These are phyloP conservation scores for Harpagifer antarcticus DNA, from an alignment of 2,797 vertebrate species.

Conservation along the genomic window DNA sequence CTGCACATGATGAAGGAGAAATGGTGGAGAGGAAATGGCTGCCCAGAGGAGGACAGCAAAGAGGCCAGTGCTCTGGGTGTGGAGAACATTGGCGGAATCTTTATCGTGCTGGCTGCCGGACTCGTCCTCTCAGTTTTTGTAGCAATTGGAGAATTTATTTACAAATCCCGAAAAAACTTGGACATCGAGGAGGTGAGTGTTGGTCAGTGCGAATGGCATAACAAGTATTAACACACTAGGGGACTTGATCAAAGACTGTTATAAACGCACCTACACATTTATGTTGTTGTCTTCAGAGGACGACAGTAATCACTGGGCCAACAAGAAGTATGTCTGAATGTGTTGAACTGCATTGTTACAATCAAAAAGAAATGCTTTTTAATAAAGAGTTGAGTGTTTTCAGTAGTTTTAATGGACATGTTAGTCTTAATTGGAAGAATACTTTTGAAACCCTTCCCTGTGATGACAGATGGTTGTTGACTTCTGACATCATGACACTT, in stretches of 20 bases:
- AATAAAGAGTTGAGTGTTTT: slow-evolving; percentile 69
- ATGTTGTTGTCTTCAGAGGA: slow-evolving; percentile 49
- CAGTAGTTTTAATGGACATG: slow-evolving; percentile 70
- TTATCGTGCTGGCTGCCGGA: slow-evolving; percentile 97
- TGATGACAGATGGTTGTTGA: slow-evolving; percentile 56
- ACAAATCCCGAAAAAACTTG: slow-evolving; percentile 94
- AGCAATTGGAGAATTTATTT: slow-evolving; percentile 98
- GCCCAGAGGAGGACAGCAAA: slow-evolving; percentile 97
- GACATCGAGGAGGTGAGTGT: slow-evolving; percentile 95
- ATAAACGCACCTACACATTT: slow-evolving; percentile 41
- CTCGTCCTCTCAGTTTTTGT: slow-evolving; percentile 98
- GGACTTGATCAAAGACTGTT: slow-evolving; percentile 38
- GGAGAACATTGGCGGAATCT: slow-evolving; percentile 98
- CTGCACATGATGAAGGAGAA: slow-evolving; percentile 99
- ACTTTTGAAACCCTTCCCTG: slow-evolving; percentile 56
- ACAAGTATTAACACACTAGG: slow-evolving; percentile 79
- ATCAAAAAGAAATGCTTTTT: slow-evolving; percentile 69
- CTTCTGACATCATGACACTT: slow-evolving; percentile 62
- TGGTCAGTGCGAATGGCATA: slow-evolving; percentile 87
- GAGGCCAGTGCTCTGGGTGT: slow-evolving; percentile 97
- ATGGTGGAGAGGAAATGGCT: slow-evolving; percentile 98
- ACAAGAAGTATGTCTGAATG: slow-evolving; percentile 48
- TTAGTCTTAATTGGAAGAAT: slow-evolving; percentile 60
- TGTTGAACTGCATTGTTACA: slow-evolving; percentile 77
- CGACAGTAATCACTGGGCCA: slow-evolving; percentile 45